Base-by-base conservation (phyloP, 2,888 invertebrate species). In the Dicranocentrus wangi region DNA sequence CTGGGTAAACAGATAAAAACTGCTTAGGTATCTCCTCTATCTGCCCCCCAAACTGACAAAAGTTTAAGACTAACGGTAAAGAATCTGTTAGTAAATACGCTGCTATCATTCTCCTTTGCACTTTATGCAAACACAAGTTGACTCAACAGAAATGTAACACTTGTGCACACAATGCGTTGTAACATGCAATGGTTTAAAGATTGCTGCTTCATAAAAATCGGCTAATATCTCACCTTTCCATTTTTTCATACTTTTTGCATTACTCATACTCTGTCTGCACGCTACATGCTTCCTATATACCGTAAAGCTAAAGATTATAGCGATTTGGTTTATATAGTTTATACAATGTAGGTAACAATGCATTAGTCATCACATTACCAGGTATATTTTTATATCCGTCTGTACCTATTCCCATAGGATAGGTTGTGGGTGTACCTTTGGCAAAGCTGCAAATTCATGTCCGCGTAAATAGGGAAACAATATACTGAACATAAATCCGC, bases 201-300 rank as follows among this genome's bases (percentile, higher is more conserved):
- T 19, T 28, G 61, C 32, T 28, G 23, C 32, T 19, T 61, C 61
- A 17, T 61, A 28, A 61, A 55, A 32, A 61, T 32, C 28, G 8
- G 19, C 61, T 61, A 28, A 28, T 61, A 27, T 61, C 32, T 32
- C 61, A 61, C 61, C 61, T 61, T 61, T 61, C 32, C 32, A 17
- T 61, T 61, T 61, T 61, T 61, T 61, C 32, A 61, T 61, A 23
- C 61, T 28, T 28, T 32, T 32, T 19, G 51, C 68, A 68, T 68
- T 68, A 68, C 68, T 68, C 68, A 68, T 68, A 51, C 68, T 17
- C 28, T 68, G n/a, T 19, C n/a, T 21, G 28, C 53, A 68, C 23
- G 21, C 21, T 55, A 23, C 55, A 55, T 55, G 23, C 23, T 55
- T 21, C 23, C 55, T 55, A 23, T 21, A 21, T 3, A 21, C 23